Base-by-base conservation (phyloP, 1,140 invertebrate genomes). In the Melanaphis sacchari region DNA sequence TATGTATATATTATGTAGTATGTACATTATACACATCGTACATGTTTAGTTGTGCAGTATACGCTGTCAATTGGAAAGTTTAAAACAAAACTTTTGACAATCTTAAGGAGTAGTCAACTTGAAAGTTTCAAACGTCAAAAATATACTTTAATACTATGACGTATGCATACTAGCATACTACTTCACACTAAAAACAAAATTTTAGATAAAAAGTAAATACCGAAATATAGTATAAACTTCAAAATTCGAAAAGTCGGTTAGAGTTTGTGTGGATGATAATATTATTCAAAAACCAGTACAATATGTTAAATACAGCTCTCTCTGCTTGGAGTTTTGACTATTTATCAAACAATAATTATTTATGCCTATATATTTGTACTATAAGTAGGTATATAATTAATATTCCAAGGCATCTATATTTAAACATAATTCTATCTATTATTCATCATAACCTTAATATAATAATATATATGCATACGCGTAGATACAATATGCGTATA, bases 21-120 rank as follows among this genome's bases (percentile, higher is more conserved):
- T 66, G 36, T 18, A 76, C 15, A 21, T 76, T 76, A 76, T 76
- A 36, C n/a, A 76, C 59, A 76, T 76, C 59, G 21, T 15, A 36
- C 6, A 18, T 36, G 59, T 76, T n/a, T 76, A 76, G 36, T 76
- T 76, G 59, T 76, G 59, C 59, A 76, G 59, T 76, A 76, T n/a
- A n/a, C 15, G 59, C n/a, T n/a, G 59, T 76, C n/a, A 76, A 76
- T 76, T 76, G 59, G 59, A 76, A 76, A 76, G 59, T 76, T 76
- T n/a, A n/a, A n/a, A 76, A 76, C 59, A 76, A n/a, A 76, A 76
- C 59, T 76, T 76, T n/a, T 76, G 59, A n/a, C 59, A 76, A 76
- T 76, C 59, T 76, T 76, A 76, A 76, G 59, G 59, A 36, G 59
- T n/a, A 76, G 31, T 76, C 59, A 18, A 76, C 59, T 76, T 21